Evolutionary conservation across 2,113 vertebrate species (phyloP).

Genomic region (Spea bombifrons): DNA sequence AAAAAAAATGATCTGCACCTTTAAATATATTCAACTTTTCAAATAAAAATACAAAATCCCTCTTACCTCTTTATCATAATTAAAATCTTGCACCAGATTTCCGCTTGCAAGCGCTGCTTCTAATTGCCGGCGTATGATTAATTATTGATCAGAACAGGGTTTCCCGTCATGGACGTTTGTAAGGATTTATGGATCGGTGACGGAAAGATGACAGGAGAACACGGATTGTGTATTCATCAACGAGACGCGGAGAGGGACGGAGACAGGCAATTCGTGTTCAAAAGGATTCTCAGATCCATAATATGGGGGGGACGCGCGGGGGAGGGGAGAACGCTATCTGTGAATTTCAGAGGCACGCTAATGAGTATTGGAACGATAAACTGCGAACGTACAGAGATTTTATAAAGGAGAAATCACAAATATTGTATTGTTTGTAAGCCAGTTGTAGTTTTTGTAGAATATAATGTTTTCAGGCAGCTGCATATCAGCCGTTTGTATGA

Average conservation of each 20-base stretch:
- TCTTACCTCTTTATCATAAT: slow-evolving; percentile 33
- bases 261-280: neutral
- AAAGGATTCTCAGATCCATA: too few relatives aligned
- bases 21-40: neutral
- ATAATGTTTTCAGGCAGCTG: too few relatives aligned
- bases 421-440: too few relatives aligned
- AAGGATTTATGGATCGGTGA: slow-evolving; percentile 29
- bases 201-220: slow-evolving; percentile 24
- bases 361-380: too few relatives aligned
- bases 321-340: too few relatives aligned
- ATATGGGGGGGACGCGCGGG: too few relatives aligned
- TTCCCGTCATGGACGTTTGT: slow-evolving; percentile 13
- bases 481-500: too few relatives aligned
- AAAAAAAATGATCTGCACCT: too few relatives aligned
- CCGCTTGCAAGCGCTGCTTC: slow-evolving; percentile 11
- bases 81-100: slow-evolving; percentile 8
- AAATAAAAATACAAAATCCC: neutral
- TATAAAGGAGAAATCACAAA: too few relatives aligned
- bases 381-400: too few relatives aligned
- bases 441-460: too few relatives aligned
- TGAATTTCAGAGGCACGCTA: too few relatives aligned
- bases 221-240: slow-evolving; percentile 5
- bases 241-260: neutral
- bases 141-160: slow-evolving; percentile 39
- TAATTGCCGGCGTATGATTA: slow-evolving; percentile 38